phyloP scores from a whole-genome alignment of 2,113 vertebrate genomes.

The Austrofundulus limnaeus region DNA sequence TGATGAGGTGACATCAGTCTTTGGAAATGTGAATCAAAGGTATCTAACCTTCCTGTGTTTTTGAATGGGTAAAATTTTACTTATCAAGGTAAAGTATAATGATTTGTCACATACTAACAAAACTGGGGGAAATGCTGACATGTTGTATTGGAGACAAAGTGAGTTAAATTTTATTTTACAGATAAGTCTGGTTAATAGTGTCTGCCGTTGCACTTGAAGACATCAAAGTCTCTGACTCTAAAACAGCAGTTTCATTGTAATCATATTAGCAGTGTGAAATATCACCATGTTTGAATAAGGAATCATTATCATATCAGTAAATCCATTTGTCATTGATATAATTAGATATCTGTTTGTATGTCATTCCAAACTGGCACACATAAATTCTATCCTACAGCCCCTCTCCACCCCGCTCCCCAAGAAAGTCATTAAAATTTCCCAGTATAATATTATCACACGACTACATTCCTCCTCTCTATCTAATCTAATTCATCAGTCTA shows the following conservation, averaged over 20 bases:
- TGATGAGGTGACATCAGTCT: too few species aligned
- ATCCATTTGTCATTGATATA: constrained; percentile 57
- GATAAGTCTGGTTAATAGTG: neutral
- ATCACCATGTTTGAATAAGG: constrained; percentile 8
- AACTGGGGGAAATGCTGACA: too few species aligned
- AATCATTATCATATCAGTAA: constrained; percentile 61
- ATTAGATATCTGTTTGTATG: constrained; percentile 54
- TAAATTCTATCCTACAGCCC: constrained; percentile 30
- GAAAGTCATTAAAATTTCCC: constrained; percentile 68
- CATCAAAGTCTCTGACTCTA: constrained; percentile 14
- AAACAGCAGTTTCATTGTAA: constrained; percentile 11
- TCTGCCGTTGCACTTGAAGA: constrained; percentile 35
- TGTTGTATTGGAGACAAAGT: too few species aligned
- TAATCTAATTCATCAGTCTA: constrained; percentile 76
- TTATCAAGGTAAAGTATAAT: too few species aligned
- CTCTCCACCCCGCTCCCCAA: constrained; percentile 30
- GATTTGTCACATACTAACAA: too few species aligned
- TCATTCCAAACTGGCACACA: constrained; percentile 52
- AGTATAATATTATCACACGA: constrained; percentile 69
- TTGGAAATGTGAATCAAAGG: too few species aligned
- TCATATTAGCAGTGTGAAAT: constrained; percentile 27
- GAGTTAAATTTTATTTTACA: too few species aligned
- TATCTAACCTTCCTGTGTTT: too few species aligned
- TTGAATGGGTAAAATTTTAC: too few species aligned
- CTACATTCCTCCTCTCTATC: constrained; percentile 60